Evolutionary conservation across 1,140 invertebrate species (phyloP), one percentile per base, ranked within the genome.

Genomic region (Cydia fagiglandana): DNA sequence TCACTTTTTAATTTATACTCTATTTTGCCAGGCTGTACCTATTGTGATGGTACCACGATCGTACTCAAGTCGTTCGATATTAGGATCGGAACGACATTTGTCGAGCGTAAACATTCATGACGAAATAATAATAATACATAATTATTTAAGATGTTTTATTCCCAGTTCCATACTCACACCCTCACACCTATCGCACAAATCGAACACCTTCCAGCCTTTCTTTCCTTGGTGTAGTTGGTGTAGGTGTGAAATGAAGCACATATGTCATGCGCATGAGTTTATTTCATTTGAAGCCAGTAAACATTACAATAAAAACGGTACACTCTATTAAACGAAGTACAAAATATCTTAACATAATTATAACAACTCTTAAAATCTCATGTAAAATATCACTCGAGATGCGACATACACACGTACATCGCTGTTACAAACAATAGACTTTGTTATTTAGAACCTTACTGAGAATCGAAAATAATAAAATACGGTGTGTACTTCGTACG

Each of bases 281-380:
- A 61, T 20, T 61, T 20, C 5, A 61, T 61, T 61, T 24, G 17
- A 61, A 61, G 56, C 56, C 56, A 24, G 56, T 61, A 61, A 24
- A 61, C n/a, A 10, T 61, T 61, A 61, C 56, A 61, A 61, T 20
- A 61, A 61, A 50, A 20, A 61, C 56, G 20, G 9, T 20, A 61
- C 56, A 61, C 56, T 61, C n/a, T 61, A n/a, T 61, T 61, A 61
- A 4, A 17, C 56, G 20, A n/a, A 24, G 56, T 61, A 61, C 17
- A 61, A 61, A 24, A 61, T 20, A 20, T 20, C 56, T 61, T 61
- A 61, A 61, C 56, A 20, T 20, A 61, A 61, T 61, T 61, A 61
- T 61, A 61, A 24, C 56, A 61, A 20, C n/a, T 61, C 56, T 10
- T 20, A 10, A 10, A 61, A 61, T 20, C 15, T 61, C 56, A 10